phyloP scores from a whole-genome alignment of 2,888 invertebrate species.

The Drosophila borborema region DNA sequence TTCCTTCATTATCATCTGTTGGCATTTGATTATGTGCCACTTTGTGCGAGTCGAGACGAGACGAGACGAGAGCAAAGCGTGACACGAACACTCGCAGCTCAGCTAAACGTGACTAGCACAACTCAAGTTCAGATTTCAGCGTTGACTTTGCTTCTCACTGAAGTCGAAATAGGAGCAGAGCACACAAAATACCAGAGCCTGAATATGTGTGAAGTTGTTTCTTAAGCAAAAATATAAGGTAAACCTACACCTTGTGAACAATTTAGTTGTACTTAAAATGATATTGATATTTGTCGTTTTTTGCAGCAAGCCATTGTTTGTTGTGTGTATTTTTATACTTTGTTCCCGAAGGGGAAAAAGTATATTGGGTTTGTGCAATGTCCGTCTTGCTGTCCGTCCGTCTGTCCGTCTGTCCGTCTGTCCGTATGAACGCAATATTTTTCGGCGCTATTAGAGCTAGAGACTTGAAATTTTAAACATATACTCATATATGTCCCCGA shows the following conservation, averaged over 20 bases:
- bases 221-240: not conserved
- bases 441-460: too few relatives aligned
- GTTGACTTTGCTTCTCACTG: not conserved
- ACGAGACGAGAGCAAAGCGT: constrained; percentile 12
- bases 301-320: not conserved
- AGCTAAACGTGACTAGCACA: not conserved
- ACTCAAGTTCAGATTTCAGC: not conserved
- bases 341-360: too few relatives aligned
- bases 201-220: not conserved
- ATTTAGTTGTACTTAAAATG: not conserved
- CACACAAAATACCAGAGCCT: not conserved
- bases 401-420: too few relatives aligned
- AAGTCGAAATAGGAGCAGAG: not conserved
- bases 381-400: too few relatives aligned
- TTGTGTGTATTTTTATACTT: not conserved
- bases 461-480: too few relatives aligned
- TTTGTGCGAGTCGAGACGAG: constrained; percentile 22
- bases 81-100: constrained; percentile 23
- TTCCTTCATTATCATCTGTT: constrained; percentile 32
- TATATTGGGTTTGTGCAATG: too few relatives aligned
- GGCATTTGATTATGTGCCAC: constrained; percentile 54
- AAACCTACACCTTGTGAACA: not conserved
- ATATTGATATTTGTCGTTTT: not conserved
- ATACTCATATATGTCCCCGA: too few relatives aligned
- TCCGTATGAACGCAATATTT: too few relatives aligned